phyloP scores from a whole-genome alignment of 2,797 vertebrate genomes.

The Setipinna tenuifilis region DNA sequence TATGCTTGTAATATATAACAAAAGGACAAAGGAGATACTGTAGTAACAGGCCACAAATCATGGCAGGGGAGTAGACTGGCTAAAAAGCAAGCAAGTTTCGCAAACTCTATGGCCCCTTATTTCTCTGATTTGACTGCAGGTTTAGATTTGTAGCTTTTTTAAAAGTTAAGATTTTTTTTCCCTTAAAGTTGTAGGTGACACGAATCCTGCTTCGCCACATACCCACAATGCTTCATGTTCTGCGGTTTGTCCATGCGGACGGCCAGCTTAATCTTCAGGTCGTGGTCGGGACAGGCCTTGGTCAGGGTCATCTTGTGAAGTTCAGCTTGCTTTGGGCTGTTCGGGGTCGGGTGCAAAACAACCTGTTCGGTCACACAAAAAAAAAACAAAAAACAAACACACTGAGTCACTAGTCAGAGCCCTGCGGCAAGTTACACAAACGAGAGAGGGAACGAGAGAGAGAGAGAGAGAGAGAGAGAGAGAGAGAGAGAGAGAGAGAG shows the following conservation, averaged over 20 bases:
- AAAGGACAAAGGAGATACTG: too few relatives aligned
- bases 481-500: not conserved
- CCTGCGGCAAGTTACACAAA: not conserved
- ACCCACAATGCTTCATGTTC: slow-evolving; percentile 99
- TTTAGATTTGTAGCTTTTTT: too few relatives aligned
- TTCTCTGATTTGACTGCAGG: too few relatives aligned
- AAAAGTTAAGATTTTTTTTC: too few relatives aligned
- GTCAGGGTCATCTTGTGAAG: slow-evolving; percentile 98
- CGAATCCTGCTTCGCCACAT: slow-evolving; percentile 58
- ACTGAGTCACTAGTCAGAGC: not conserved
- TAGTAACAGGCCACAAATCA: too few relatives aligned
- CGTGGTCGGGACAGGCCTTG: slow-evolving; percentile 97
- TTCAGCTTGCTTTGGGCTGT: slow-evolving; percentile 97
- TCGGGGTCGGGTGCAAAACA: slow-evolving; percentile 96
- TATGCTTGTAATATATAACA: too few relatives aligned
- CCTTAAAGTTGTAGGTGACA: not conserved
- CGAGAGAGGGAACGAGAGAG: not conserved
- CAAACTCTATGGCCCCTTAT: too few relatives aligned
- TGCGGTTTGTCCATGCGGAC: slow-evolving; percentile 99
- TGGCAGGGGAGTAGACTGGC: too few relatives aligned
- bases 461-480: too few relatives aligned
- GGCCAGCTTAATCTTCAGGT: slow-evolving; percentile 97
- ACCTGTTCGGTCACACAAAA: slow-evolving; percentile 76
- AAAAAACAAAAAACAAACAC: not conserved
- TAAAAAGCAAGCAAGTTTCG: too few relatives aligned